Evolutionary conservation across 2,888 invertebrate species (phyloP).

Genomic region (Unio pictorum): DNA sequence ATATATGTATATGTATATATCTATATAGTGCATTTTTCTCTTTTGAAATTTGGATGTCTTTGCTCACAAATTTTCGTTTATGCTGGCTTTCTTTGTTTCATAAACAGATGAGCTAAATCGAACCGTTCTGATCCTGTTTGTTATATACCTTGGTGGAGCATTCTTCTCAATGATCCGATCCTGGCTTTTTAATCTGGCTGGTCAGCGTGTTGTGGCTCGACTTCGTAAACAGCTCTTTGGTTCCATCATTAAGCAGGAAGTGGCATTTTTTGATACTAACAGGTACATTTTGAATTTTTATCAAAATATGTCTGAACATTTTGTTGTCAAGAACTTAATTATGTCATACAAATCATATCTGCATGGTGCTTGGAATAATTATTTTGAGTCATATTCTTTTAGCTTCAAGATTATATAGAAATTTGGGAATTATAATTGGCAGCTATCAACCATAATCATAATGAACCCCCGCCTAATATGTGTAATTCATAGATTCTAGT

Average conservation of each 20-base stretch:
- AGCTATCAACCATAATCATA: too few relatives aligned
- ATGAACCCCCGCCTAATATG: too few relatives aligned
- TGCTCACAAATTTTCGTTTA: not conserved
- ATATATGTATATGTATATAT: too few relatives aligned
- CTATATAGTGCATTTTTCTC: not conserved
- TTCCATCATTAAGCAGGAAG: constrained; percentile 62
- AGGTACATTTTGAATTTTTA: constrained; percentile 39
- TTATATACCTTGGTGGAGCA: constrained; percentile 60
- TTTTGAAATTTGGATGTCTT: not conserved
- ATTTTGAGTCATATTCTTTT: too few relatives aligned
- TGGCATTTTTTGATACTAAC: constrained; percentile 69
- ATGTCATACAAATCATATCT: too few relatives aligned
- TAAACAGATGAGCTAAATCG: constrained; percentile 59
- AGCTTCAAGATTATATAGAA: too few relatives aligned
- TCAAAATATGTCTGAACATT: too few relatives aligned
- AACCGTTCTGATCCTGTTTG: constrained; percentile 60
- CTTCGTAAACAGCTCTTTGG: constrained; percentile 62
- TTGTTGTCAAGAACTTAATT: too few relatives aligned
- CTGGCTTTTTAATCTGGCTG: constrained; percentile 66
- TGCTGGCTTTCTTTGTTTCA: not conserved
- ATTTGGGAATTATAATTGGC: too few relatives aligned
- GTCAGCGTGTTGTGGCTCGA: constrained; percentile 67
- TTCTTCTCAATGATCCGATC: constrained; percentile 57
- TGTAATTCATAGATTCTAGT: too few relatives aligned
- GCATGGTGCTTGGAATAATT: too few relatives aligned